Conservation (phyloP, 2,113 vertebrate species). For the Xenopus laevis region DNA sequence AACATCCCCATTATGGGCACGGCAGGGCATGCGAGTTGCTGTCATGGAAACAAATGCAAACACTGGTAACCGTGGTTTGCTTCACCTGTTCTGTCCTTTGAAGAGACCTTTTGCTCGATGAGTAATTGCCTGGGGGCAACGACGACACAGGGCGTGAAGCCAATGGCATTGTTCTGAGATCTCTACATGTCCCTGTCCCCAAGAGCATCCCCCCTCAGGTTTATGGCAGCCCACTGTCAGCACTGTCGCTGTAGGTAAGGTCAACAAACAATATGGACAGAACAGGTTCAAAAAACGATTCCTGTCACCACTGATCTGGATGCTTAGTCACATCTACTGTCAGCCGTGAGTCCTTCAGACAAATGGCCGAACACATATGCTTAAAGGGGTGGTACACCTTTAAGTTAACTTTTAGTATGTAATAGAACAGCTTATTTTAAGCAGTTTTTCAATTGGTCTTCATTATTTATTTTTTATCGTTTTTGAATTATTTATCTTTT, state of each 20-base stretch:
- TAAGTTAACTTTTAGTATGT: too few species aligned
- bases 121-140: slow-evolving; percentile 21
- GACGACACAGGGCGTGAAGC: slow-evolving; percentile 3
- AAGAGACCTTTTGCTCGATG: slow-evolving; percentile 22
- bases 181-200: not conserved
- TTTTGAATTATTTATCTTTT: too few species aligned
- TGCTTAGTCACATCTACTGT: too few species aligned
- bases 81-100: slow-evolving; percentile 38
- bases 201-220: not conserved
- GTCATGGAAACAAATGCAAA: slow-evolving; percentile 26
- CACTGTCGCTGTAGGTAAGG: too few species aligned
- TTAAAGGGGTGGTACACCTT: too few species aligned
- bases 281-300: too few species aligned
- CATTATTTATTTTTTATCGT: too few species aligned
- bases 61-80: not conserved
- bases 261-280: too few species aligned
- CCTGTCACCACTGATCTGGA: too few species aligned
- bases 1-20: slow-evolving; percentile 16
- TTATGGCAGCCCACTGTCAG: not conserved
- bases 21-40: slow-evolving; percentile 11
- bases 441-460: too few species aligned
- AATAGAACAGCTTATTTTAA: too few species aligned
- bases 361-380: too few species aligned
- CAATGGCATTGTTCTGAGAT: slow-evolving; percentile 8
- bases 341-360: not conserved